Percentiles rank a stretch among this genome's conserved stretches.
Evolutionary conservation across 2,888 invertebrate genomes (phyloP).

Genomic region (Acanthosepion lycidas): DNA sequence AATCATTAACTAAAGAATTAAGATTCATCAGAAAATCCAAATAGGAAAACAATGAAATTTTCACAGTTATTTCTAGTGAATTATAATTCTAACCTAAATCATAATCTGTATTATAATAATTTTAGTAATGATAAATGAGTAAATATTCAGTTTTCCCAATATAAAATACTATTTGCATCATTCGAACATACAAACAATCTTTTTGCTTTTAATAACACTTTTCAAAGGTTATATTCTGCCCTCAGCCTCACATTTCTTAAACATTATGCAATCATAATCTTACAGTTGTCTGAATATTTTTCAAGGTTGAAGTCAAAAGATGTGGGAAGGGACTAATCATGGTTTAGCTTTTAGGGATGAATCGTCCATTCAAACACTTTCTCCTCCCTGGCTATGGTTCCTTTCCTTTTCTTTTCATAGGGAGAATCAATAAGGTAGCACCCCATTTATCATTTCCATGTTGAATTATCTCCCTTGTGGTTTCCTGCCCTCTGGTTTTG

Average conservation of each 20-base stretch:
- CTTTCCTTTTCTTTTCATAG: background rate
- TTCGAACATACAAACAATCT: background rate
- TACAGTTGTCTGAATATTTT: background rate
- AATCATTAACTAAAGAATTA: too few species aligned
- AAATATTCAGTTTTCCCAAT: too few species aligned
- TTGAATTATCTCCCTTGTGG: constrained; percentile 22
- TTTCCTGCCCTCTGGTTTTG: background rate
- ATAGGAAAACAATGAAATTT: too few species aligned
- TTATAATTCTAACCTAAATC: too few species aligned
- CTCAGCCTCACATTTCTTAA: background rate
- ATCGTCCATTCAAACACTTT: background rate
- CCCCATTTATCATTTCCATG: constrained; percentile 9
- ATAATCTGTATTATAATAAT: too few species aligned
- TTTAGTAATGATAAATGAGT: too few species aligned
- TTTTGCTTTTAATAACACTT: background rate
- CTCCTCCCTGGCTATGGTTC: background rate
- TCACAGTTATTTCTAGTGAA: too few species aligned
- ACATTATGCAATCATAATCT: background rate
- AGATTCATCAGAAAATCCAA: too few species aligned
- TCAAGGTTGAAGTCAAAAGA: background rate
- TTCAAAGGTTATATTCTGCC: background rate
- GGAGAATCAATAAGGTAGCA: background rate
- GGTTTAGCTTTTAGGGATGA: background rate
- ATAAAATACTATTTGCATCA: background rate
- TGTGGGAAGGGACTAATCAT: constrained; percentile 11